Conservation (phyloP, 2,113 vertebrate species). For the Bothrops jararaca region DNA sequence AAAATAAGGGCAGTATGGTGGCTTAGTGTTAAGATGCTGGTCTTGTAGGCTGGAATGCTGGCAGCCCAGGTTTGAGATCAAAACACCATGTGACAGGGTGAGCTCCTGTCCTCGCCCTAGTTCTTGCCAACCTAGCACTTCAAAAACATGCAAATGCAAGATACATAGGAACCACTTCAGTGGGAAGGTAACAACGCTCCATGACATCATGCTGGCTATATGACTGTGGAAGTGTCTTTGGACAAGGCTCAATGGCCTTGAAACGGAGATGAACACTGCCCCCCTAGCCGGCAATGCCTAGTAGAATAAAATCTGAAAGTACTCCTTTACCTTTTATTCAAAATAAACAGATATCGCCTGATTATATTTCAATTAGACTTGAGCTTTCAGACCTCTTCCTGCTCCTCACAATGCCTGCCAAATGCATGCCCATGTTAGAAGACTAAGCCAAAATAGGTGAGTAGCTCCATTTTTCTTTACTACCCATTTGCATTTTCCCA, state of each 20-base stretch:
- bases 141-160: neutral
- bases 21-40: neutral
- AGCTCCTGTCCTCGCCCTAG: neutral
- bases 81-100: neutral
- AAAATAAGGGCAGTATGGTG: neutral
- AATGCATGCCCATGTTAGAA: neutral
- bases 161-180: neutral
- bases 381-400: neutral
- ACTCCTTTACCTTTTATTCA: neutral
- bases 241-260: neutral
- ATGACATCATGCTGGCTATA: neutral
- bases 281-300: neutral
- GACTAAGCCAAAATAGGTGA: neutral
- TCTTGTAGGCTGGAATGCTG: no score
- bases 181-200: neutral
- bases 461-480: neutral
- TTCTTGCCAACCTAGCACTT: neutral
- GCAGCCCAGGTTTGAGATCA: neutral
- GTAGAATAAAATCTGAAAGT: neutral
- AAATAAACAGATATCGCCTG: neutral
- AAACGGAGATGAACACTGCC: neutral
- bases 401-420: neutral
- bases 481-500: neutral
- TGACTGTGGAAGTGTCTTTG: neutral
- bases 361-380: neutral